Conservation (phyloP, 2,888 invertebrate species). For the Trichogramma evanescens region DNA sequence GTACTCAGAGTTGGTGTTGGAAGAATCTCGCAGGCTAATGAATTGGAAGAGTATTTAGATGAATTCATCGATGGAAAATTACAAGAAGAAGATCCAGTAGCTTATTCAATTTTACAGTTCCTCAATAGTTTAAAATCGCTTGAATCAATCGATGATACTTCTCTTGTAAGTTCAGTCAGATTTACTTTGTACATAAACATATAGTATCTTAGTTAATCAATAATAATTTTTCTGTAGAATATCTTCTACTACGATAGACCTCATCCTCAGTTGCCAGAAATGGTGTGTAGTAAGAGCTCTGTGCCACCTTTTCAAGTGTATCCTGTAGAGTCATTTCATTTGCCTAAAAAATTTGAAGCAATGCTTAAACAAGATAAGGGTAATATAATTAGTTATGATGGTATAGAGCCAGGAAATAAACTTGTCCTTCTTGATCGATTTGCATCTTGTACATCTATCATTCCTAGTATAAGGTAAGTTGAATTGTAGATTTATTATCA, state of each 20-base stretch:
- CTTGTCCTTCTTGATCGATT: constrained; percentile 27
- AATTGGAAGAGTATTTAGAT: constrained; percentile 32
- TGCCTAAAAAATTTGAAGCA: constrained; percentile 36
- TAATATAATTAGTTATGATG: constrained; percentile 17
- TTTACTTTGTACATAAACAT: background rate
- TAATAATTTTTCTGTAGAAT: constrained; percentile 26
- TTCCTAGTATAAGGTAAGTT: constrained; percentile 1
- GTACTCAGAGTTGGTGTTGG: constrained; percentile 30
- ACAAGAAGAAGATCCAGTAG: constrained; percentile 20
- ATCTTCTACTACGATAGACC: constrained; percentile 35
- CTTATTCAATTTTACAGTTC: constrained; percentile 31
- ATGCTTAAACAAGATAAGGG: constrained; percentile 27
- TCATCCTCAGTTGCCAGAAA: constrained; percentile 34
- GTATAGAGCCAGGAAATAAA: constrained; percentile 24
- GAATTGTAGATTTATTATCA: background rate
- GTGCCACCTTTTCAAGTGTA: constrained; percentile 36
- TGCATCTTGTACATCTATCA: constrained; percentile 8
- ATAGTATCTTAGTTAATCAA: background rate
- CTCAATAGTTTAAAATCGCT: constrained; percentile 33
- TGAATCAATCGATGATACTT: constrained; percentile 21
- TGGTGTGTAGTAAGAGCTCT: constrained; percentile 16
- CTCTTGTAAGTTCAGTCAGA: constrained; percentile 28
- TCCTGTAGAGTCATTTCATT: constrained; percentile 34
- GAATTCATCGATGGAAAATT: constrained; percentile 23
- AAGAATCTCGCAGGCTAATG: constrained; percentile 28